Conservation (phyloP, 1,140 invertebrate genomes). For the Euwallacea similis region DNA sequence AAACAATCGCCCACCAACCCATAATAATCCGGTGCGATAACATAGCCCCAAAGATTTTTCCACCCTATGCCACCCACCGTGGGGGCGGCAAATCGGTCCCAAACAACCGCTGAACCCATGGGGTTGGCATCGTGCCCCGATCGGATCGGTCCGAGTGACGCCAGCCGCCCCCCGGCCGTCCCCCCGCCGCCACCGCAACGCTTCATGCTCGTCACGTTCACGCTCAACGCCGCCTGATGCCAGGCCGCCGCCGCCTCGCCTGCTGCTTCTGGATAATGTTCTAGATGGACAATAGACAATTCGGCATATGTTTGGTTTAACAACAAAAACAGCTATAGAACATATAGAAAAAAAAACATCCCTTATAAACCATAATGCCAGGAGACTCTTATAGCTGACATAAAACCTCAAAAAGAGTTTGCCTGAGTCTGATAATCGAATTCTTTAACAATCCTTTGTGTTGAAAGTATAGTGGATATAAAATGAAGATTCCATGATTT, state of each 20-base stretch:
- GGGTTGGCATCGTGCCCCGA: conserved; percentile 24
- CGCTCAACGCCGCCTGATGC: conserved; percentile 30
- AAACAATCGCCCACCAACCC: too few relatives aligned
- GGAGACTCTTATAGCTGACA: too few relatives aligned
- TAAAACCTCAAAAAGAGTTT: too few relatives aligned
- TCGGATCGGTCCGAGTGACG: conserved; percentile 29
- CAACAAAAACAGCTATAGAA: too few relatives aligned
- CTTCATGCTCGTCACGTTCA: conserved; percentile 35
- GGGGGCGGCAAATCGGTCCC: conserved; percentile 20
- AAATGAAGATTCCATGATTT: too few relatives aligned
- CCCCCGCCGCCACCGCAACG: conserved; percentile 27
- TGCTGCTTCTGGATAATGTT: conserved; percentile 32
- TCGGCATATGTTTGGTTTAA: conserved; percentile 2
- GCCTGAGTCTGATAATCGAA: too few relatives aligned
- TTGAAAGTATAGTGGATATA: too few relatives aligned
- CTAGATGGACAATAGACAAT: conserved; percentile 1
- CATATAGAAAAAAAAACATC: neutral
- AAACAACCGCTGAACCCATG: conserved; percentile 15
- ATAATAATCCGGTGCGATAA: neutral
- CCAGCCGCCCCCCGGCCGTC: conserved; percentile 15
- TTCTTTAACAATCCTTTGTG: too few relatives aligned
- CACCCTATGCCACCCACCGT: neutral
- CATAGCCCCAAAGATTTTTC: neutral
- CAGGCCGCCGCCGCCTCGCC: conserved; percentile 21
- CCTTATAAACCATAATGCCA: neutral